Conservation (phyloP, 1,140 invertebrate species). For the Drosophila persimilis region DNA sequence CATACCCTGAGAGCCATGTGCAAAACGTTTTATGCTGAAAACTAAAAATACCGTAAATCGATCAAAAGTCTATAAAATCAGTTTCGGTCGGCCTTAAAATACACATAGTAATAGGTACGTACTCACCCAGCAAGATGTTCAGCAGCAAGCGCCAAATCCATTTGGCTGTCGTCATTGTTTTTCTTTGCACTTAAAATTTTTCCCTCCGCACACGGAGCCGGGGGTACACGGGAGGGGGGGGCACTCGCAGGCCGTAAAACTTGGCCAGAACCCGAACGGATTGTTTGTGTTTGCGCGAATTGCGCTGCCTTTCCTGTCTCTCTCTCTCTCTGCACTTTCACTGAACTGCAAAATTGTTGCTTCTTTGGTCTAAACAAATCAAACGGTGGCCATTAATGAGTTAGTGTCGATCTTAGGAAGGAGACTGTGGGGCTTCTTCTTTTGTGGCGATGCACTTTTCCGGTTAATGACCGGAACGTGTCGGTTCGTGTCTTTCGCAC, state of each 20-base stretch:
- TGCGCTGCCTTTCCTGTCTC: background rate
- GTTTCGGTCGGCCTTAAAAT: conserved; percentile 28
- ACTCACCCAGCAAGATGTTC: conserved; percentile 69
- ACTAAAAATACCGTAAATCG: conserved; percentile 58
- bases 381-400: conserved; percentile 71
- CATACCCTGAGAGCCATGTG: conserved; percentile 38
- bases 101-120: conserved; percentile 13
- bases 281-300: conserved; percentile 57
- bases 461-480: conserved; percentile 73
- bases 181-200: conserved; percentile 74
- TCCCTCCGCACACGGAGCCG: conserved; percentile 28
- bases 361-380: conserved; percentile 67
- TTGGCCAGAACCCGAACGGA: conserved; percentile 23
- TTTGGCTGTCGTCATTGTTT: conserved; percentile 82
- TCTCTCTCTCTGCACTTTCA: conserved; percentile 22
- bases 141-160: conserved; percentile 72
- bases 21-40: conserved; percentile 13
- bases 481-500: conserved; percentile 19
- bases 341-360: too few relatives aligned
- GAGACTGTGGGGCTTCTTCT: conserved; percentile 16
- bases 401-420: background rate
- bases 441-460: conserved; percentile 64
- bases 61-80: conserved; percentile 65
- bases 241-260: conserved; percentile 32
- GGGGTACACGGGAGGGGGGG: background rate